Base-by-base conservation (phyloP, 2,888 invertebrate species). In the Perizoma flavofasciatum region DNA sequence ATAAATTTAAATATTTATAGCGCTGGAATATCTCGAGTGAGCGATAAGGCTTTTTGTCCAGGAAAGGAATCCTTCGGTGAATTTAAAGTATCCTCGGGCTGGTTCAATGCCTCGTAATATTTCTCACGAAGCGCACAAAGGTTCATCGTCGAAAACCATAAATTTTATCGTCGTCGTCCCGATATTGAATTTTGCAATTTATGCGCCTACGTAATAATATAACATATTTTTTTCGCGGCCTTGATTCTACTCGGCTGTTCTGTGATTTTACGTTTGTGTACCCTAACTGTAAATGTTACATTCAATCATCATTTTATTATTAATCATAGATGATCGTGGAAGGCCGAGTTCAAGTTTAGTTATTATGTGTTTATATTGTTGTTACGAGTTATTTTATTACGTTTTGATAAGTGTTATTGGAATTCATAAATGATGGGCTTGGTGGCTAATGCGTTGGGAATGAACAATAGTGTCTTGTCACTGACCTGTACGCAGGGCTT, bases 401-500 rank as follows among this genome's bases (percentile, higher is more conserved):
- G 59, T 64, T 66, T 59, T 61, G 63, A 59, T 65, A 53, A 44
- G 22, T 53, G 50, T 37, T 54, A 55, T 58, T 55, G 35, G 41
- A 50, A 59, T 63, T 58, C 1, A 22, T 22, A 22, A 65, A 46
- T 62, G 41, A 54, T 61, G 60, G 41, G 47, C 56, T 50, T 64
- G 56, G 56, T 22, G 22, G 22, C 22, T 22, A 3, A 51, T 59
- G 50, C 51, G 50, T 59, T 60, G 50, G 56, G 49, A 48, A 55
- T 55, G 54, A 49, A 53, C 46, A 50, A 39, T 49, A 41, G 53
- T 51, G 48, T 45, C 34, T 59, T 49, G 62, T 66, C 47, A 79
- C 83, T 69, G 56, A 97, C 97, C 96, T 98, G 97, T 70, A 98
- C 96, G 88, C 98, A 98, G 54, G 98, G 97, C 87, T 97, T 98